These are phyloP conservation scores for Rhyzopertha dominica DNA, from an alignment of 1,140 invertebrate species.

Conservation along the genomic window DNA sequence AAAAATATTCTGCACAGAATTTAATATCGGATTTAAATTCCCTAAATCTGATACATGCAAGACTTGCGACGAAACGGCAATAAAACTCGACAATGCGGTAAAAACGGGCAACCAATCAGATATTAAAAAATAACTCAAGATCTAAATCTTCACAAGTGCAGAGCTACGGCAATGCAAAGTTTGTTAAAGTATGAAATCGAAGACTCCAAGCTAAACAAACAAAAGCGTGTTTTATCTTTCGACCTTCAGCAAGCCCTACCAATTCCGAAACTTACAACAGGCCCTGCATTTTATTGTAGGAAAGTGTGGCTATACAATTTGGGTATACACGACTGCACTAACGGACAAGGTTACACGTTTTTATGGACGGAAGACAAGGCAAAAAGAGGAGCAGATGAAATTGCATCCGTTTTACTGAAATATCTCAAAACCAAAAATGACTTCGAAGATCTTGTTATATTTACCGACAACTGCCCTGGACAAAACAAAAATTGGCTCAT, in stretches of 20 bases:
- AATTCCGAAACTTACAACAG: conserved; percentile 9
- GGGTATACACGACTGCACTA: conserved; percentile 12
- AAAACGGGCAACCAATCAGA: too few species aligned
- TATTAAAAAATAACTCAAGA: too few species aligned
- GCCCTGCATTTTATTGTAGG: conserved; percentile 13
- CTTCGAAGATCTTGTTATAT: conserved; percentile 15
- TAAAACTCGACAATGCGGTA: too few species aligned
- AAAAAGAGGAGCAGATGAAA: conserved; percentile 15
- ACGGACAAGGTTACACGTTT: conserved; percentile 13
- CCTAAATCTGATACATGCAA: too few species aligned
- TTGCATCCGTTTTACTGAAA: conserved; percentile 11
- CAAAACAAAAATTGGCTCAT: conserved; percentile 23
- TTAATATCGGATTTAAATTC: too few species aligned
- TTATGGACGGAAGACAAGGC: conserved; percentile 18
- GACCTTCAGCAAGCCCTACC: conserved; percentile 16
- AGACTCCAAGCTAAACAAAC: too few species aligned
- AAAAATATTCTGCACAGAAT: conserved; percentile 9
- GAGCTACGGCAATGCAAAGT: not conserved
- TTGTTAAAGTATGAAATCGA: not conserved
- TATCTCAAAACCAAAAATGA: conserved; percentile 12
- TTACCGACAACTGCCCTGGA: conserved; percentile 20
- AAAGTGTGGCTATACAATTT: conserved; percentile 20
- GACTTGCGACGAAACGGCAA: too few species aligned
- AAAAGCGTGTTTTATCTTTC: conserved; percentile 3
- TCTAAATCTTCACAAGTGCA: not conserved